Evolutionary conservation across 2,797 vertebrate genomes (phyloP).

Genomic region (Protosalanx chinensis): DNA sequence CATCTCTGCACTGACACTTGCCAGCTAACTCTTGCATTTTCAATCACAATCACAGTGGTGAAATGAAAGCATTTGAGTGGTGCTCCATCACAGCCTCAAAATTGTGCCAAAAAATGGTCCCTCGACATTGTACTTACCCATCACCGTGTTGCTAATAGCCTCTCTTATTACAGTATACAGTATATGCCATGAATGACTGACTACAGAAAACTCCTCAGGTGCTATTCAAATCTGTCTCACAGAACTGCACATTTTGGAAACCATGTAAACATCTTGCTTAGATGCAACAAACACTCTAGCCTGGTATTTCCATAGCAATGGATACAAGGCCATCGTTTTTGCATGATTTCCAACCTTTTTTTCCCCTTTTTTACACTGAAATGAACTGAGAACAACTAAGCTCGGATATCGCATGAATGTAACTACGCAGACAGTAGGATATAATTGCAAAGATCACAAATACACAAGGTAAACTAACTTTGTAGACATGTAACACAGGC

Average conservation of each 20-base stretch:
- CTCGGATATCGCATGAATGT: not conserved
- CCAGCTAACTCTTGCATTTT: not conserved
- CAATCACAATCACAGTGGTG: conserved; percentile 28
- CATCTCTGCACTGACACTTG: not conserved
- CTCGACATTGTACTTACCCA: conserved; percentile 27
- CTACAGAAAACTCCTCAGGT: not conserved
- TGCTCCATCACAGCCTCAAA: conserved; percentile 36
- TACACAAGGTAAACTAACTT: not conserved
- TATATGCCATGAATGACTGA: conserved; percentile 5
- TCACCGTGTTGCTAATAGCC: conserved; percentile 37
- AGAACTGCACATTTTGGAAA: not conserved
- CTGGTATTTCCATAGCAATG: not conserved
- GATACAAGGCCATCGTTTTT: not conserved
- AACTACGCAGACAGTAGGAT: not conserved
- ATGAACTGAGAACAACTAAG: not conserved
- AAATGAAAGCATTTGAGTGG: conserved; percentile 8
- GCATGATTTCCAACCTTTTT: not conserved
- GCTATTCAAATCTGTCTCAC: not conserved
- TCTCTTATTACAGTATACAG: conserved; percentile 15
- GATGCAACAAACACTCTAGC: too few relatives aligned
- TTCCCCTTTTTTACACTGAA: not conserved
- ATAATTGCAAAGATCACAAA: not conserved
- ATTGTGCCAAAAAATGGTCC: conserved; percentile 30
- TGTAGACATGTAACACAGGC: not conserved
- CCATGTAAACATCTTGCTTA: not conserved